Evolutionary conservation across 2,797 vertebrate species (phyloP).

Genomic region (Pygocentrus nattereri): DNA sequence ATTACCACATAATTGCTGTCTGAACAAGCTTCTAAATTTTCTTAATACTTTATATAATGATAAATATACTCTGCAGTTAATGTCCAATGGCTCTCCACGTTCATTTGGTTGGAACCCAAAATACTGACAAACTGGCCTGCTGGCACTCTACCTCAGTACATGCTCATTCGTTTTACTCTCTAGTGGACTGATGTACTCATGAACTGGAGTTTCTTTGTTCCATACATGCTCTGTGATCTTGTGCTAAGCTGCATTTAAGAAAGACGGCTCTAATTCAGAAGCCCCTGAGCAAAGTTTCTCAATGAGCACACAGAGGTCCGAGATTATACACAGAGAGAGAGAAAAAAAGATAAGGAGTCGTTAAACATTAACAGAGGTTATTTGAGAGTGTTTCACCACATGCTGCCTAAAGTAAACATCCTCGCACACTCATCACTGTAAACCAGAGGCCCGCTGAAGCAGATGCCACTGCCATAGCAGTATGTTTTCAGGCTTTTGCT

Average conservation of each 20-base stretch:
- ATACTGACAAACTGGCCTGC: no score
- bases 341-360: slow-evolving; percentile 43
- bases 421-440: slow-evolving; percentile 33
- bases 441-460: slow-evolving; percentile 19
- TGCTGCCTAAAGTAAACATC: slow-evolving; percentile 44
- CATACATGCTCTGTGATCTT: background rate
- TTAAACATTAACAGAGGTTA: slow-evolving; percentile 58
- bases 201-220: no score
- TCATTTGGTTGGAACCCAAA: no score
- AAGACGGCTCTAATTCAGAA: slow-evolving; percentile 14
- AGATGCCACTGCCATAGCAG: slow-evolving; percentile 11
- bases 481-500: background rate
- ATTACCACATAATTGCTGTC: no score
- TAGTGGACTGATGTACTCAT: no score
- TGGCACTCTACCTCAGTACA: no score
- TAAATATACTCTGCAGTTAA: no score
- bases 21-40: no score
- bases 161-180: no score
- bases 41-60: no score
- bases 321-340: slow-evolving; percentile 14
- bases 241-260: background rate
- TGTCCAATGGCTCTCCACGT: no score
- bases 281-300: slow-evolving; percentile 63
- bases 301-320: slow-evolving; percentile 60
- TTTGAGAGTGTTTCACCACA: slow-evolving; percentile 56